Conservation (phyloP, 1,140 invertebrate species). For the Saccostrea cuccullata region DNA sequence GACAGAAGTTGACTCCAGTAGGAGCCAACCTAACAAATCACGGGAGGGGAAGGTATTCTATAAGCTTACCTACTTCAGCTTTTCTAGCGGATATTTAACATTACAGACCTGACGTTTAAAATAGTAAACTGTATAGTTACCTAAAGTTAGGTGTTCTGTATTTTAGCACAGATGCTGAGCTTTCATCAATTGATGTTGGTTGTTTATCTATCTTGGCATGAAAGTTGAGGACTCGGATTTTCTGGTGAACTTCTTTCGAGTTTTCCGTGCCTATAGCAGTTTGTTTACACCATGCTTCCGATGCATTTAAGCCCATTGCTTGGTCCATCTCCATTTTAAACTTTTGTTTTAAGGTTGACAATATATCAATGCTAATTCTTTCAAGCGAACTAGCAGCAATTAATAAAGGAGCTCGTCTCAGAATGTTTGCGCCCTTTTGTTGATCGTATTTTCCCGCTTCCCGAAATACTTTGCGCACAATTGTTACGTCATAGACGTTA, state of each 20-base stretch:
- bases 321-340: constrained; percentile 39
- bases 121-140: constrained; percentile 52
- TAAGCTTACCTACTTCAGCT: no score
- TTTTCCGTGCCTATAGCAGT: constrained; percentile 57
- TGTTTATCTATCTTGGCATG: constrained; percentile 73
- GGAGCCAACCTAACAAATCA: neutral
- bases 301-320: constrained; percentile 48
- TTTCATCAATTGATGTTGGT: constrained; percentile 74
- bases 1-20: constrained; percentile 3
- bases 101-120: neutral
- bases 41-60: neutral
- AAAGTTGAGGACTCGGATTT: constrained; percentile 69
- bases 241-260: constrained; percentile 60
- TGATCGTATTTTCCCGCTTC: constrained; percentile 8
- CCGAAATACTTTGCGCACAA: constrained; percentile 29
- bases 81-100: no score
- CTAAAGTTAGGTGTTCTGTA: constrained; percentile 76
- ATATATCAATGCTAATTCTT: neutral
- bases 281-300: constrained; percentile 54
- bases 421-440: neutral
- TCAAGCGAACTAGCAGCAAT: neutral
- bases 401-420: neutral
- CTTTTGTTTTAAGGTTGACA: neutral
- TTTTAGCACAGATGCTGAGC: constrained; percentile 73
- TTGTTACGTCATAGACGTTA: neutral